Evolutionary conservation across 2,797 vertebrate species (phyloP).

Genomic region (Eremophila alpestris): DNA sequence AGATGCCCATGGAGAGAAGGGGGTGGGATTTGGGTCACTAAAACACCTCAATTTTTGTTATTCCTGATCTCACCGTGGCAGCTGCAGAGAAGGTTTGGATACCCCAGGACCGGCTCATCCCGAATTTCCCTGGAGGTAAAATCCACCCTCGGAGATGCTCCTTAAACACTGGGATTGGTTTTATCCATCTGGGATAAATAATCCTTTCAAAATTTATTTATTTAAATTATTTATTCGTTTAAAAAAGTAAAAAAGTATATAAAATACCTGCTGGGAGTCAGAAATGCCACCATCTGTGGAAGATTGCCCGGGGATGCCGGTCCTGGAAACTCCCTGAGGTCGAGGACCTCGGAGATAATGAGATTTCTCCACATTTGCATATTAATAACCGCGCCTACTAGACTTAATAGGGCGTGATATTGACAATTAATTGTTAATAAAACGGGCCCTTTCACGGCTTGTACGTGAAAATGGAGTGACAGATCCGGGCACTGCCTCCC

Average conservation of each 20-base stretch:
- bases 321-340: neutral
- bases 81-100: neutral
- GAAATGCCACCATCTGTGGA: neutral
- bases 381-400: neutral
- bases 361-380: conserved; percentile 32
- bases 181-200: neutral
- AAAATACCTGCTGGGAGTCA: neutral
- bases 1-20: accelerated
- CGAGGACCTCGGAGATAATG: neutral
- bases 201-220: too few relatives aligned
- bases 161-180: neutral
- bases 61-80: neutral
- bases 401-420: neutral
- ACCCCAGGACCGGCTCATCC: accelerated
- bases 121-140: neutral
- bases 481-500: neutral
- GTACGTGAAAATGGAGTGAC: neutral
- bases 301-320: neutral
- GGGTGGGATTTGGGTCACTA: neutral
- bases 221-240: too few relatives aligned
- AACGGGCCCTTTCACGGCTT: neutral
- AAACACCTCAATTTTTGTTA: accelerated
- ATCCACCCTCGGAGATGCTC: accelerated
- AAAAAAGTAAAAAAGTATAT: too few relatives aligned
- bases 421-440: conserved; percentile 18